phyloP scores from a whole-genome alignment of 2,113 vertebrate species.

The Lethenteron reissneri region DNA sequence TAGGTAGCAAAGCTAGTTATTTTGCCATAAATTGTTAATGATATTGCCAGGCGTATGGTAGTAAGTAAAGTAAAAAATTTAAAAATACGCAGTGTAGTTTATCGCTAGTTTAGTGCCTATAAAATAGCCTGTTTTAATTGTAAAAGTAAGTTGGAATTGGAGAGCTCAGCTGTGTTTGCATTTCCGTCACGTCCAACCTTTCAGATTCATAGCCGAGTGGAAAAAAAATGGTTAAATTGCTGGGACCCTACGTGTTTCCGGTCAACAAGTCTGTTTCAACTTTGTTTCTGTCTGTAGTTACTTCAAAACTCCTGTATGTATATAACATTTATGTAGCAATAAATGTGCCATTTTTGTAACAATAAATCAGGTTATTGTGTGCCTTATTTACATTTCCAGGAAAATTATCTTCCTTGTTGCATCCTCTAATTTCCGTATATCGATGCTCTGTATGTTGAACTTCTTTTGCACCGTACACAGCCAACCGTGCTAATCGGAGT shows the following conservation, averaged over 20 bases:
- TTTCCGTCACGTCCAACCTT: conserved; percentile 61
- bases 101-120: conserved; percentile 57
- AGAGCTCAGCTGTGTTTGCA: conserved; percentile 2
- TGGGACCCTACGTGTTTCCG: conserved; percentile 56
- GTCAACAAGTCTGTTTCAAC: conserved; percentile 36
- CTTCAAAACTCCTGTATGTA: conserved; percentile 84
- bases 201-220: conserved; percentile 73
- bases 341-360: conserved; percentile 99
- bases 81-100: conserved; percentile 60
- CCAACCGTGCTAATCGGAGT: too few species aligned
- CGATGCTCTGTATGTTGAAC: conserved; percentile 1
- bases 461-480: not conserved
- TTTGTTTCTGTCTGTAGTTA: conserved; percentile 76
- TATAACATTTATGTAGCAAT: conserved; percentile 99
- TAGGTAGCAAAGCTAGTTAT: conserved; percentile 99
- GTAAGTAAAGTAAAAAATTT: conserved; percentile 53
- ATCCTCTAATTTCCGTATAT: not conserved
- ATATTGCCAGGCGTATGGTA: conserved; percentile 11
- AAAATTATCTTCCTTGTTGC: not conserved
- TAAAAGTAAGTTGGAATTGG: conserved; percentile 10
- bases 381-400: conserved; percentile 1
- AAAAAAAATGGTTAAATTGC: conserved; percentile 66
- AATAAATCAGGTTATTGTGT: conserved; percentile 38
- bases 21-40: conserved; percentile 92
- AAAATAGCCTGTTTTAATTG: conserved; percentile 53